Base-by-base conservation (phyloP, 2,888 invertebrate genomes). In the Caradrina kadenii region DNA sequence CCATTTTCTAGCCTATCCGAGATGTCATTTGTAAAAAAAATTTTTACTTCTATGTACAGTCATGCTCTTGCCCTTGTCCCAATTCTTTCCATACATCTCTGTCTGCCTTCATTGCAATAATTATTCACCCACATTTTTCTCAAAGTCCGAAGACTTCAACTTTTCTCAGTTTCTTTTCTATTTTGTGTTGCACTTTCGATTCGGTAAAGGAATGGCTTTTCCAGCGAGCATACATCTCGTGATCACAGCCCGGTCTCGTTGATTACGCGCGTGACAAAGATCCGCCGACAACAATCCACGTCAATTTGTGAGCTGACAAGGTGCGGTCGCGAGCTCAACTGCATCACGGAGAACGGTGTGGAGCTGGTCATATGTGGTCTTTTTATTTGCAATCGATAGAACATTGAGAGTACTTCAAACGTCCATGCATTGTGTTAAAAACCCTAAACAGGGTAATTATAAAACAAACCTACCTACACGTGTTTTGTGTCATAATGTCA, bases 291-390 rank as follows among this genome's bases (percentile, higher is more conserved):
- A 94, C 94, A 94, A 94, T 93, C 88, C 94, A 91, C 91, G 94
- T 94, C 93, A 94, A 94, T 93, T 93, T 93, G 93, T 87, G 90
- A 87, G 92, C 92, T 92, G 92, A 92, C 92, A 91, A 93, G 94
- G 93, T 93, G 93, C 93, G 92, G 89, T 88, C 92, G 92, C 93
- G 93, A 88, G 76, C 82, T 78, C 82, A 81, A 82, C 77, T 77
- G 81, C 76, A 69, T 42, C 72, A 66, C 75, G 58, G 26, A 35
- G 59, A 35, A 22, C 10, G 48, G 56, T 39, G 59, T 83, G 69
- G 87, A 87, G 85, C 50, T 64, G 80, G 10, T 17, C 21, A 1
- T 42, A 17, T 22, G 26, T 39, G 22, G 1, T 3, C 3, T 31
- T 59, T 55, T 45, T 11, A 2, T 63, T 58, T 5, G 17, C 6